Evolutionary conservation across 2,113 vertebrate species (phyloP).

Genomic region (Passer montanus): DNA sequence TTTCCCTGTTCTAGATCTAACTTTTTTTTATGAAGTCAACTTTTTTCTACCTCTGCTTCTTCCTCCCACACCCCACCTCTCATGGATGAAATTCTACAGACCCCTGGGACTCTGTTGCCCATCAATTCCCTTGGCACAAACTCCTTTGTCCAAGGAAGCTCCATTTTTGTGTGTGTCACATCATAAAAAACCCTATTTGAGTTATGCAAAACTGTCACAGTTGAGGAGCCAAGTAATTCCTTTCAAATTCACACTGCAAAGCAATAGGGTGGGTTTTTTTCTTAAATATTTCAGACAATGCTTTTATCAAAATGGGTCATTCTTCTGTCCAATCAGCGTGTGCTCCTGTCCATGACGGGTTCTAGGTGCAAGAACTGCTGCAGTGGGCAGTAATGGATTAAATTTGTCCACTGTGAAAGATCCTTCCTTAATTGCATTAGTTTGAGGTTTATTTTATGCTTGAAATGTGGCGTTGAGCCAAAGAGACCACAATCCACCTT

Average conservation of each 20-base stretch:
- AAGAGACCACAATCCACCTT: constrained; percentile 47
- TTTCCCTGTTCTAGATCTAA: neutral
- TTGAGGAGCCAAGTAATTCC: neutral
- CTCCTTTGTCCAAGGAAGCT: neutral
- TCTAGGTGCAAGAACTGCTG: constrained; percentile 35
- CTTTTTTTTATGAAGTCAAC: neutral
- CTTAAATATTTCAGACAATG: neutral
- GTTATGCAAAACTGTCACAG: neutral
- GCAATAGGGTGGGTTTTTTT: neutral
- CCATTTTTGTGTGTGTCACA: neutral
- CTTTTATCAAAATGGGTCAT: constrained; percentile 24
- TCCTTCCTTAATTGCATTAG: constrained; percentile 38
- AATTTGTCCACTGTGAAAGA: constrained; percentile 36
- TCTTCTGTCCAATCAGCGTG: neutral
- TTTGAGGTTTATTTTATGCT: constrained; percentile 46
- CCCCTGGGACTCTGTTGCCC: neutral
- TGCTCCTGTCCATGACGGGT: neutral
- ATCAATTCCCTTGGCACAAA: neutral
- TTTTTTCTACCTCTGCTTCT: neutral
- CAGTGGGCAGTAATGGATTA: constrained; percentile 43
- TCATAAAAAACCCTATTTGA: neutral
- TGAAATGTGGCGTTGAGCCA: neutral
- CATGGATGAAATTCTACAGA: neutral
- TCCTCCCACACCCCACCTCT: neutral
- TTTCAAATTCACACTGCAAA: neutral